Base-by-base conservation (phyloP, 2,888 invertebrate genomes). In the Asteroscopus sphinx region DNA sequence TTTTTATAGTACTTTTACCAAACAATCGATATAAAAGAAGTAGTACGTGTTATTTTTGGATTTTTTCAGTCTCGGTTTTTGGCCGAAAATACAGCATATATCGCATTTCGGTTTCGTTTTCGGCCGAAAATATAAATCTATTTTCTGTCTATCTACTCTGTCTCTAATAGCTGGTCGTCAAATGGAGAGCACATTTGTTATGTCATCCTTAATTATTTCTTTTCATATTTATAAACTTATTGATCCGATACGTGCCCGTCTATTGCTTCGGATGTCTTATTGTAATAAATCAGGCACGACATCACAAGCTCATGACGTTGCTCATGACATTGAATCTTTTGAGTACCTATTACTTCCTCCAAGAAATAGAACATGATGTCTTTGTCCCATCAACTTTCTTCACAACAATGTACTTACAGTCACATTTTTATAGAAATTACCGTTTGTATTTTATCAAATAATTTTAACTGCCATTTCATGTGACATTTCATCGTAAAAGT, bases 251-350 rank as follows among this genome's bases (percentile, higher is more conserved):
- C 66, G 66, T 71, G 66, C 71, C 28, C 36, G 21, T 30, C 40
- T 45, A 71, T 54, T 36, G 36, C 36, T 16, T 40, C 9, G 8
- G 35, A 48, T n/a, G 57, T 57, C 51, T 71, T 67, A 71, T 64
- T 47, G 21, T 17, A 48, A 65, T 71, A 67, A 71, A 67, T 65
- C 47, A 40, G 37, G 52, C 52, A 52, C 15, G 2, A 21, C n/a
- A n/a, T 25, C 25, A 25, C 6, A 49, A 40, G 39, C 32, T 39
- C 35, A 42, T n/a, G 66, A 41, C 71, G 48, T 21, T 52, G 52
- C 52, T 52, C 65, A 52, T 41, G 36, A 12, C 39, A 51, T 46
- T 30, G 36, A 41, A 45, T 52, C 13, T 21, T 21, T 4, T 28
- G 9, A 28, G 28, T 9, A 28, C 3, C n/a, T n/a, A n/a, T n/a